Conservation (phyloP, 2,888 invertebrate genomes). For the Drosophila seclusa region DNA sequence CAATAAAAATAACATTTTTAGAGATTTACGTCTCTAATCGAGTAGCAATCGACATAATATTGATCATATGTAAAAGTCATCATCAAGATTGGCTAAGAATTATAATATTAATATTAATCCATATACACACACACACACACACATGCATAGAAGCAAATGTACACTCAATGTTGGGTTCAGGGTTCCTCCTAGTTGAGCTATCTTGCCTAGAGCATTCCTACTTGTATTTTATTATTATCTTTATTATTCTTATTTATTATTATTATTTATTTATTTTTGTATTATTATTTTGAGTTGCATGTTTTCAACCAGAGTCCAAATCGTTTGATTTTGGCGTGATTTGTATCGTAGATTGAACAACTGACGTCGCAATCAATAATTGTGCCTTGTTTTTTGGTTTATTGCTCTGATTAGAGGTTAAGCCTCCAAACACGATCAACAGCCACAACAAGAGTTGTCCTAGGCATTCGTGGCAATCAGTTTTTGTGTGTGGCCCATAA, state of each 20-base stretch:
- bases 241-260: too few relatives aligned
- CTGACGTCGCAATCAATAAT: background rate
- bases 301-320: background rate
- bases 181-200: too few relatives aligned
- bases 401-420: background rate
- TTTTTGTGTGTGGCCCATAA: slow-evolving; percentile 7
- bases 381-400: background rate
- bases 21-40: background rate
- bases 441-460: background rate
- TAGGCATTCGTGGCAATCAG: background rate
- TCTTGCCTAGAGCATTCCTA: background rate
- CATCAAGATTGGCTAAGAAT: too few relatives aligned
- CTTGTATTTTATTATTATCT: too few relatives aligned
- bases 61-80: too few relatives aligned
- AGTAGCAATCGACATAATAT: too few relatives aligned
- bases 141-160: too few relatives aligned
- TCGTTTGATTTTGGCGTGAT: background rate
- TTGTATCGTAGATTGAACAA: background rate
- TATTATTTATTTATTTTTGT: too few relatives aligned
- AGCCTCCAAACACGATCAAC: background rate
- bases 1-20: background rate
- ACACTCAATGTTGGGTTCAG: background rate
- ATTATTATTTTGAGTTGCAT: too few relatives aligned
- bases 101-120: too few relatives aligned
- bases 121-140: too few relatives aligned